Evolutionary conservation across 1,140 invertebrate genomes (phyloP).

Genomic region (Hyles vespertilio): DNA sequence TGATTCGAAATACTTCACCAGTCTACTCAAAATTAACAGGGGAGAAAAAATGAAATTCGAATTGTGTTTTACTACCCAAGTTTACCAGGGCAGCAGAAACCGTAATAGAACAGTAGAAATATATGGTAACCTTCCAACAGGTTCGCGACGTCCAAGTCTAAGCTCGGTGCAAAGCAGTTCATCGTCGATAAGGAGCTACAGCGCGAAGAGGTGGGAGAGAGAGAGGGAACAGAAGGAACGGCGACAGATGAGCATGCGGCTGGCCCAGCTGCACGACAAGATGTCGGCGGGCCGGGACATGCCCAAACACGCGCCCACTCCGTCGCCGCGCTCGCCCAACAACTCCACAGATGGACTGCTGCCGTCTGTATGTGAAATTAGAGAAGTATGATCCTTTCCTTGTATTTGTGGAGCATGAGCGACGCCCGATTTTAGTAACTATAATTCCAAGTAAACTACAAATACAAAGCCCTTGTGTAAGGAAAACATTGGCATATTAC

Average conservation of each 20-base stretch:
- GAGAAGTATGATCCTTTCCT: slow-evolving; percentile 76
- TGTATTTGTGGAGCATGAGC: slow-evolving; percentile 3
- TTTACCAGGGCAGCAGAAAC: too few relatives aligned
- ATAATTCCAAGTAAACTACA: too few relatives aligned
- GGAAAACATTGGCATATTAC: too few relatives aligned
- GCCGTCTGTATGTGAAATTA: slow-evolving; percentile 84
- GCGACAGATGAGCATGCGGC: slow-evolving; percentile 83
- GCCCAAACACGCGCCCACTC: slow-evolving; percentile 78
- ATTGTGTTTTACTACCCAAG: too few relatives aligned
- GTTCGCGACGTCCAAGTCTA: slow-evolving; percentile 88
- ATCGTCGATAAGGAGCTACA: slow-evolving; percentile 87
- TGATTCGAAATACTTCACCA: too few relatives aligned
- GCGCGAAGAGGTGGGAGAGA: slow-evolving; percentile 83
- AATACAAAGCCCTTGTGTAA: too few relatives aligned
- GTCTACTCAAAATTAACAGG: too few relatives aligned
- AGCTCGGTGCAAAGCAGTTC: slow-evolving; percentile 87
- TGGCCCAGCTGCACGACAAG: slow-evolving; percentile 78
- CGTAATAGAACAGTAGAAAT: too few relatives aligned
- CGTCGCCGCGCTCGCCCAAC: slow-evolving; percentile 82
- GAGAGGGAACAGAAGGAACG: slow-evolving; percentile 86
- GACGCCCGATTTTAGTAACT: too few relatives aligned
- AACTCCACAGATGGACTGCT: slow-evolving; percentile 86
- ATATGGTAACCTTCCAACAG: slow-evolving; percentile 57
- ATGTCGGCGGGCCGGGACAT: slow-evolving; percentile 65
- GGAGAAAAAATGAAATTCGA: too few relatives aligned